Evolutionary conservation across 2,797 vertebrate genomes (phyloP), one percentile per base, ranked within the genome.

Genomic region (Acanthis flammea): DNA sequence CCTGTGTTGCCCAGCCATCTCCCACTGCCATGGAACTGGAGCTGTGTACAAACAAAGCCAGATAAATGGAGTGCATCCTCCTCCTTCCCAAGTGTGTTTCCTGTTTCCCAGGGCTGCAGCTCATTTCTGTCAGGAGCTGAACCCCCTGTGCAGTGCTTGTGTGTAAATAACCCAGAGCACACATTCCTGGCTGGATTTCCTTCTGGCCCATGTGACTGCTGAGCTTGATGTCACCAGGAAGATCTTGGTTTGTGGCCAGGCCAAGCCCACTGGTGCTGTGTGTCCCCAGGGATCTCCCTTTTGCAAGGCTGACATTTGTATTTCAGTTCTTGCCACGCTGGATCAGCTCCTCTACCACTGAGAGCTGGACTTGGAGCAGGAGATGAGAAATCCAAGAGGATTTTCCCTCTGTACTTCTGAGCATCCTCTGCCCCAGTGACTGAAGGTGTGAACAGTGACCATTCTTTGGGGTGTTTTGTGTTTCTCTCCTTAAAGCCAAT

Each of bases 61-160:
- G 74, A 90, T 15, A 37, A 67, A 63, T 33, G 55, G 33, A 73
- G 80, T 44, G 77, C 76, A 58, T 95, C 68, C 83, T 79, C 63
- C 60, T 94, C 60, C 88, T 70, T 31, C 48, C 79, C 67, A 51
- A 68, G 62, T 2, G 41, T 37, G 63, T 15, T 94, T 94, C 84
- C 94, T 88, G 75, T 80, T 95, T 96, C 92, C 60, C 88, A 87
- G 77, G 33, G 55, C 90, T 86, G 28, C 90, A 90, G 88, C 76
- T 92, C 72, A 1, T 87, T 89, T 41, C 71, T 91, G 48, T 57
- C 84, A 73, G 33, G 55, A 83, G 44, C 67, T 62, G 72, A 80
- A 62, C n/a, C 79, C 79, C 73, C 41, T 74, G 63, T 68, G 62
- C 92, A 92, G 80, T 22, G 83, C 39, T 28, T 37, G 35, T 71